These are phyloP conservation scores for Cephus runcator DNA, from an alignment of 2,888 invertebrate species.

Conservation along the genomic window DNA sequence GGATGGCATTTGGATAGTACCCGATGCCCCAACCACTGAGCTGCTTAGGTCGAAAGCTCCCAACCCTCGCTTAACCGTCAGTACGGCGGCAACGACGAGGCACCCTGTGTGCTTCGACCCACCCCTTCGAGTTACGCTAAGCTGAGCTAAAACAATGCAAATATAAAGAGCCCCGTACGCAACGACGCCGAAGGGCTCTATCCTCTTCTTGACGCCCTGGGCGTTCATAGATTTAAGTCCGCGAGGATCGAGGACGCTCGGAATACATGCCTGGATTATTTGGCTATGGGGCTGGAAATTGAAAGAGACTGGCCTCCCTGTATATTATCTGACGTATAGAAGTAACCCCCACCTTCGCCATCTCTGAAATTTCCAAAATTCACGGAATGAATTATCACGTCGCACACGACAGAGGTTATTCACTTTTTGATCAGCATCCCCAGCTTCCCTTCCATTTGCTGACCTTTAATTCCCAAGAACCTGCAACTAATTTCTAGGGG, in stretches of 20 bases:
- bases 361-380: not conserved
- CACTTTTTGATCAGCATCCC: not conserved
- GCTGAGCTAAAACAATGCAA: constrained; percentile 21
- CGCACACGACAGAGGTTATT: not conserved
- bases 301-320: not conserved
- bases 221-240: not conserved
- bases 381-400: not conserved
- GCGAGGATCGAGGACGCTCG: not conserved
- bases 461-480: not conserved
- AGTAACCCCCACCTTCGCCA: not conserved
- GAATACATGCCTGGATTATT: not conserved
- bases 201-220: constrained; percentile 8
- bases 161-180: constrained; percentile 19
- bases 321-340: not conserved
- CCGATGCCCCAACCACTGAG: not conserved
- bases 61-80: not conserved
- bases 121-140: constrained; percentile 18
- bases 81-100: not conserved
- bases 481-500: not conserved
- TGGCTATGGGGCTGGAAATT: not conserved
- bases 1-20: not conserved
- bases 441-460: not conserved
- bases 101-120: constrained; percentile 3
- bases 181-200: constrained; percentile 9
- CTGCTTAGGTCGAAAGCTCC: not conserved